Evolutionary conservation across 1,140 invertebrate species (phyloP).

Genomic region (Philotrypesis tridentata): DNA sequence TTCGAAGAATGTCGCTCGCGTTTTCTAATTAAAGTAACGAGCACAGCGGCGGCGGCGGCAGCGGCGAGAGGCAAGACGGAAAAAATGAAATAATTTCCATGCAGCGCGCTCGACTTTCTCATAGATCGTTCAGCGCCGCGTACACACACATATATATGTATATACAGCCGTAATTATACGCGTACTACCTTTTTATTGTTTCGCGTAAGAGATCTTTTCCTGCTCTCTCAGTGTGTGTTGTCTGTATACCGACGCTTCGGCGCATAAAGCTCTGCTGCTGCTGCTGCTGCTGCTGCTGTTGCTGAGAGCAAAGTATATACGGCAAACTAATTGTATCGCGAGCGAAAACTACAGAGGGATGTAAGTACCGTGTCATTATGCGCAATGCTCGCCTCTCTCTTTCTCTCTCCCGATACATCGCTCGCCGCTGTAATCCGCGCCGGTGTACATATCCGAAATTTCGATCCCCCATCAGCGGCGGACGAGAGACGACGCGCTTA

Average conservation of each 20-base stretch:
- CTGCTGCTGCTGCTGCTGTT: no score
- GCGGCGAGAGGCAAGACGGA: no score
- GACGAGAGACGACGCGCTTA: no score
- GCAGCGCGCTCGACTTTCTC: neutral
- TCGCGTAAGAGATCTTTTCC: neutral
- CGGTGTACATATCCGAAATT: neutral
- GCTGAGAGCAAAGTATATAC: no score
- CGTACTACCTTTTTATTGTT: neutral
- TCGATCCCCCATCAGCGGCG: neutral
- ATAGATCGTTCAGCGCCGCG: neutral
- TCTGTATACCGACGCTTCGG: no score
- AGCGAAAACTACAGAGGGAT: neutral
- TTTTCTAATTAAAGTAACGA: constrained; percentile 23
- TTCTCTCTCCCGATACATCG: neutral
- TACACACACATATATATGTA: neutral
- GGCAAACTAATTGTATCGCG: neutral
- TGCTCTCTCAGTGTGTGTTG: no score
- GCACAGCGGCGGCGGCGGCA: no score
- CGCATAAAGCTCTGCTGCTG: no score
- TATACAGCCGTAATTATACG: no score
- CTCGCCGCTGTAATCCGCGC: neutral
- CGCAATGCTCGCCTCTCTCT: neutral
- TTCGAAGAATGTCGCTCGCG: neutral
- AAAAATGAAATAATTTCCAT: neutral
- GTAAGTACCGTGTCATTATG: neutral